These are phyloP conservation scores for Corapipo altera DNA, from an alignment of 2,113 vertebrate genomes.

Conservation along the genomic window DNA sequence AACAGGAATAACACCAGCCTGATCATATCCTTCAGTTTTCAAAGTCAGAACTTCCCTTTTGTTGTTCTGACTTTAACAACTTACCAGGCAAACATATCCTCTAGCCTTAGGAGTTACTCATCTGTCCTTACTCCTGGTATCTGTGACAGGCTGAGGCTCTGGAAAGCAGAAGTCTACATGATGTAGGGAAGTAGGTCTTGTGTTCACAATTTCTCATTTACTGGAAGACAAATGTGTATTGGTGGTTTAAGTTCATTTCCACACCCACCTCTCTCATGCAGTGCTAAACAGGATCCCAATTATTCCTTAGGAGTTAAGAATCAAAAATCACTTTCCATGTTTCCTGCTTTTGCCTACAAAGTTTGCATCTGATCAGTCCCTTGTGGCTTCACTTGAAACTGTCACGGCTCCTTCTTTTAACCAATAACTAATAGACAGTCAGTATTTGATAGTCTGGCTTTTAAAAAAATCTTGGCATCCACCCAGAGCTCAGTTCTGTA, in stretches of 20 bases:
- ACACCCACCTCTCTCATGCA: not conserved
- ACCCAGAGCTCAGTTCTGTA: not conserved
- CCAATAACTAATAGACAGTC: not conserved
- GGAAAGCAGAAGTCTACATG: not conserved
- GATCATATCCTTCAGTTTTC: not conserved
- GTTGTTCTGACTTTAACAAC: not conserved
- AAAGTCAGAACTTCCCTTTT: not conserved
- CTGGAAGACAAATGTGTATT: conserved; percentile 23
- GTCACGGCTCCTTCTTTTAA: not conserved
- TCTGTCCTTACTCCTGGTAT: not conserved
- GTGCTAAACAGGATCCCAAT: not conserved
- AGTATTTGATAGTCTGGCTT: not conserved
- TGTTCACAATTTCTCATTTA: not conserved
- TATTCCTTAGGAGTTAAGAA: not conserved
- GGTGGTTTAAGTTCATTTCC: not conserved
- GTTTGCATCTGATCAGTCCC: not conserved
- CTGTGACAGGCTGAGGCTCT: not conserved
- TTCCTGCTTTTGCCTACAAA: not conserved
- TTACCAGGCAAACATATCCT: not conserved
- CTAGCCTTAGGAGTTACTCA: not conserved
- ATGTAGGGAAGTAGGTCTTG: not conserved
- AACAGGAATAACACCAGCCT: not conserved
- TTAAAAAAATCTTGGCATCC: not conserved
- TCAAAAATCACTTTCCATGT: not conserved
- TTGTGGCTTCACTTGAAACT: not conserved